Evolutionary conservation across 2,797 vertebrate species (phyloP).

Genomic region (Amazona finschi): DNA sequence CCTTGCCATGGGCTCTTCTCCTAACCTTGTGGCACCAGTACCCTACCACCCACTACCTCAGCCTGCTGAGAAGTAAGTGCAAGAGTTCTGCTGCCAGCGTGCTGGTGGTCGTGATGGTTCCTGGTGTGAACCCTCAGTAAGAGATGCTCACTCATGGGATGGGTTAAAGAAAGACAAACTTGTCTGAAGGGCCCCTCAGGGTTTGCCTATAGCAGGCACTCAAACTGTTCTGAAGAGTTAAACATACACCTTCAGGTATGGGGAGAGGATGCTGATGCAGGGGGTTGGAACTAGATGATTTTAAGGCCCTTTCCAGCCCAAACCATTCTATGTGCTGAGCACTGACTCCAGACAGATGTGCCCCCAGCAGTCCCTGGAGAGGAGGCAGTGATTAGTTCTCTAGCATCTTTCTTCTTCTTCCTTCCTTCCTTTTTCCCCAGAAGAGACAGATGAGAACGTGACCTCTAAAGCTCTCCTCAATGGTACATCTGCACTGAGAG

Average conservation of each 20-base stretch:
- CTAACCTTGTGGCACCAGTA: conserved; percentile 89
- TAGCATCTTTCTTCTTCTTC: background rate
- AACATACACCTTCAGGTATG: background rate
- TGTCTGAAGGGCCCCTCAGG: background rate
- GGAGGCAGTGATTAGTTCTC: background rate
- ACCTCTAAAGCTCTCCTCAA: conserved; percentile 68
- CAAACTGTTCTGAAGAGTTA: background rate
- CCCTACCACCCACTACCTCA: conserved; percentile 78
- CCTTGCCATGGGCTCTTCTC: conserved; percentile 89
- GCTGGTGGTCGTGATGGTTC: background rate
- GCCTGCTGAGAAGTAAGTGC: conserved; percentile 75
- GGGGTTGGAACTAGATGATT: background rate
- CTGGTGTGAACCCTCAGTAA: background rate
- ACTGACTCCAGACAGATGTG: background rate
- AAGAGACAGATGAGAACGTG: conserved; percentile 72
- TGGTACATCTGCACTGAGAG: conserved; percentile 52
- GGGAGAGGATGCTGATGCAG: background rate
- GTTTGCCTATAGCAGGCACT: background rate
- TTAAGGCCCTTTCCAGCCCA: background rate
- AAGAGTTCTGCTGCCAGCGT: conserved; percentile 37
- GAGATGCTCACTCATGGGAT: background rate
- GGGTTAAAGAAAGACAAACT: background rate
- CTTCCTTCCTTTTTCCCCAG: conserved; percentile 8
- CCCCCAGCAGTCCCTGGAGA: background rate
- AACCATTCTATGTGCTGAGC: background rate